Conservation (phyloP, 2,797 vertebrate species). For the Kryptopterus vitreolus region DNA sequence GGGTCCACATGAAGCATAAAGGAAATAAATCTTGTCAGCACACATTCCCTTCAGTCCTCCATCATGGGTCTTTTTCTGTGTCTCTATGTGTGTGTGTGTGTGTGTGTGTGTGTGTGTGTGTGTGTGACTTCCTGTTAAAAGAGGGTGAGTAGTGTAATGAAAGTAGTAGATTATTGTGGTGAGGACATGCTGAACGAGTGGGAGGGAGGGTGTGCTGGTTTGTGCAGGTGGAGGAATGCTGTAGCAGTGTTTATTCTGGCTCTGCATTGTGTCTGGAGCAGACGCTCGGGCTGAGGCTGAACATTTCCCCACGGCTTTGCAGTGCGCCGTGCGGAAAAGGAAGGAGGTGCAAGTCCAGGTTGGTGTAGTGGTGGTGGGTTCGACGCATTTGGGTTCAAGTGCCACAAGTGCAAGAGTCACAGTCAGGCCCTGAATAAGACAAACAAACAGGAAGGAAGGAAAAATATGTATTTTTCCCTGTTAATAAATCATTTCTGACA, state of each 20-base stretch:
- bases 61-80: not conserved
- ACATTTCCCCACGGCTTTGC: constrained; percentile 27
- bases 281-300: constrained; percentile 23
- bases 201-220: constrained; percentile 56
- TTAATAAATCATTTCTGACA: constrained; percentile 1
- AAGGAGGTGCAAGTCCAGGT: constrained; percentile 2
- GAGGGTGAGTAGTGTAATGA: constrained; percentile 17
- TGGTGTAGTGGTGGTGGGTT: not conserved
- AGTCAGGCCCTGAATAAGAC: not conserved
- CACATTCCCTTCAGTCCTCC: constrained; percentile 30
- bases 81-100: too few species aligned
- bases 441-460: not conserved
- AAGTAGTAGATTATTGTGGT: constrained; percentile 39
- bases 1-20: constrained; percentile 10
- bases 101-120: too few species aligned
- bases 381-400: not conserved
- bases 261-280: constrained; percentile 57
- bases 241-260: constrained; percentile 66
- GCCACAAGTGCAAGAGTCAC: not conserved
- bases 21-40: constrained; percentile 19
- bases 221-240: constrained; percentile 65
- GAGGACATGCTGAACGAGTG: constrained; percentile 42
- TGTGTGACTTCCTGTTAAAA: constrained; percentile 33
- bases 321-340: not conserved
- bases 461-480: not conserved